Conservation (phyloP, 1,140 invertebrate species). For the Leptinotarsa undecemlineata region DNA sequence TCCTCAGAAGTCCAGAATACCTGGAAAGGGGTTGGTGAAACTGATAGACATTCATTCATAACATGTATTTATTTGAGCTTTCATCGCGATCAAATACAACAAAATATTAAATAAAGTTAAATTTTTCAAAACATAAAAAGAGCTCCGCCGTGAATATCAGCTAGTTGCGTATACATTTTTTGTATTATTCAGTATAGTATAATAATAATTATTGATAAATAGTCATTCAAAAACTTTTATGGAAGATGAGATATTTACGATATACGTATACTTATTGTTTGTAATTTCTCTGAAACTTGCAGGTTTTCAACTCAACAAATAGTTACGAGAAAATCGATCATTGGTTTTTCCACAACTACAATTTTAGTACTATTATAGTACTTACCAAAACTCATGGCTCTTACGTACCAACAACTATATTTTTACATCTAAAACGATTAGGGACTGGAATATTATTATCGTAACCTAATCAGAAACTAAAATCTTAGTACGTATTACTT, state of each 20-base stretch:
- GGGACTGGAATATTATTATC: conserved; percentile 22
- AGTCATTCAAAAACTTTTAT: conserved; percentile 55
- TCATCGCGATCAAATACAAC: conserved; percentile 58
- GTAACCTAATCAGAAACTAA: conserved; percentile 24
- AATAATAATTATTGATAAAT: conserved; percentile 54
- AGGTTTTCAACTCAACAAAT: conserved; percentile 24
- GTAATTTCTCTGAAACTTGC: conserved; percentile 24
- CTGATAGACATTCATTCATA: conserved; percentile 42
- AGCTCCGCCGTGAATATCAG: conserved; percentile 56
- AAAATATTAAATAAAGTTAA: conserved; percentile 57
- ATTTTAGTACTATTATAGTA: conserved; percentile 40
- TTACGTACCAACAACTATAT: conserved; percentile 40
- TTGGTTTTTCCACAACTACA: conserved; percentile 31
- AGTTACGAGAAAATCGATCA: conserved; percentile 30
- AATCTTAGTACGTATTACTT: conserved; percentile 27
- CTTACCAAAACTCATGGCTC: conserved; percentile 35
- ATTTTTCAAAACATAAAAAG: conserved; percentile 55
- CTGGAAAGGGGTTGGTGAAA: not conserved
- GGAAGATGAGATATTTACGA: conserved; percentile 57
- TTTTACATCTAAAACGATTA: conserved; percentile 30
- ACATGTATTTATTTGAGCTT: conserved; percentile 58
- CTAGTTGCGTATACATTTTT: conserved; percentile 57
- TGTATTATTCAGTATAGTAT: conserved; percentile 56
- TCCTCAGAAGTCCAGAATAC: no score
- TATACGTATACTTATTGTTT: conserved; percentile 56